Evolutionary conservation across 1,140 invertebrate genomes (phyloP).

Genomic region (Hyles euphorbiae): DNA sequence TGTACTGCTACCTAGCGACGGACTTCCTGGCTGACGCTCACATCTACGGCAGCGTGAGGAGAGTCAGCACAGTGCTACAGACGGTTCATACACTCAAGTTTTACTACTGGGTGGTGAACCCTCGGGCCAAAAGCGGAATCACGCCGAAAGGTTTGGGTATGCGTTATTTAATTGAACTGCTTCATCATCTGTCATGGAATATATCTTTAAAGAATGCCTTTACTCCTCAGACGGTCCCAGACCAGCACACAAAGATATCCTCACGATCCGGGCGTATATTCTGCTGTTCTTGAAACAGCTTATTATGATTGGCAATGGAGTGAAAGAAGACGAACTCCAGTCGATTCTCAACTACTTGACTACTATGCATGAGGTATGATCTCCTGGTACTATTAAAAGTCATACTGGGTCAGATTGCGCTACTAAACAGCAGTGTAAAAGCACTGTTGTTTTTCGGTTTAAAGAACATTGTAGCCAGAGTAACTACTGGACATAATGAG

Average conservation of each 20-base stretch:
- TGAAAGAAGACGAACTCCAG: conserved; percentile 98
- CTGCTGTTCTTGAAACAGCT: conserved; percentile 96
- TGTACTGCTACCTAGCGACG: conserved; percentile 98
- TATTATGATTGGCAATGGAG: conserved; percentile 96
- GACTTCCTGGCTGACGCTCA: conserved; percentile 98
- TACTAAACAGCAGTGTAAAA: too few species aligned
- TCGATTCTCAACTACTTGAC: conserved; percentile 98
- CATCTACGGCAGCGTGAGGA: conserved; percentile 97
- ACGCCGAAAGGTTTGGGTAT: conserved; percentile 95
- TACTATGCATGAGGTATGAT: conserved; percentile 93
- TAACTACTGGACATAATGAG: too few species aligned
- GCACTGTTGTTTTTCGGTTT: too few species aligned
- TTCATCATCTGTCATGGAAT: too few species aligned
- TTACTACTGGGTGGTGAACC: conserved; percentile 99
- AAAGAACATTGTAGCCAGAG: too few species aligned
- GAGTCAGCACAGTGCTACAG: conserved; percentile 97
- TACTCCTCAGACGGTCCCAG: conserved; percentile 89
- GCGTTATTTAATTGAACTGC: conserved; percentile 24
- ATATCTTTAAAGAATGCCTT: too few species aligned
- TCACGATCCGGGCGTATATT: conserved; percentile 96
- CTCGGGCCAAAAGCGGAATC: conserved; percentile 94
- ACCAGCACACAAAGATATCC: conserved; percentile 94
- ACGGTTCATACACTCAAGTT: conserved; percentile 99
- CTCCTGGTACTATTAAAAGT: conserved; percentile 16
- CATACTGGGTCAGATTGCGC: too few species aligned